Percentiles rank a stretch among this genome's conserved stretches.
Conservation (phyloP, 2,113 vertebrate species). For the Ophthalmolycus amberensis region DNA sequence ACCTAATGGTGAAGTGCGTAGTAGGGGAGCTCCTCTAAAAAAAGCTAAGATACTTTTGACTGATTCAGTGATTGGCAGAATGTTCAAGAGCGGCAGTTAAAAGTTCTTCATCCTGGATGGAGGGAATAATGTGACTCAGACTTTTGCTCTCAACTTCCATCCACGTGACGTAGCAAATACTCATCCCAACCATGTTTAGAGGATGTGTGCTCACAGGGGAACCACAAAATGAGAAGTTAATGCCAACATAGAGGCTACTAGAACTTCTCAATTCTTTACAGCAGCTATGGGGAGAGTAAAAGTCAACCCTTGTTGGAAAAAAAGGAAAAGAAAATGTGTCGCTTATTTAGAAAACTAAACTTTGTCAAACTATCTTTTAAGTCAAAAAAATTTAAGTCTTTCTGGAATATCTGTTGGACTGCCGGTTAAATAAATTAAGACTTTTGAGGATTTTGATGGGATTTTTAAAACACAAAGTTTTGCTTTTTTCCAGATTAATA, state of each 20-base stretch:
- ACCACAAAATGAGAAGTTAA: too few relatives aligned
- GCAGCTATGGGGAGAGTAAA: background rate
- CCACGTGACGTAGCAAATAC: background rate
- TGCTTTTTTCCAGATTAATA: background rate
- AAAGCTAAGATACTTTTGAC: slow-evolving; percentile 19
- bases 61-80: slow-evolving; percentile 49
- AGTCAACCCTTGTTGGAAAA: background rate
- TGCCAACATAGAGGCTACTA: background rate
- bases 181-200: background rate
- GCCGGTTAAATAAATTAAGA: background rate
- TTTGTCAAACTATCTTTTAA: background rate
- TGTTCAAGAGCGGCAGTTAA: slow-evolving; percentile 22
- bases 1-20: slow-evolving; percentile 8
- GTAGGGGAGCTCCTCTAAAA: slow-evolving; percentile 34
- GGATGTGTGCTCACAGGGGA: background rate
- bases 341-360: background rate
- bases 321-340: too few relatives aligned
- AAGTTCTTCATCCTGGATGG: background rate
- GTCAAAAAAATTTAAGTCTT: background rate
- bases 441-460: background rate
- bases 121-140: slow-evolving; percentile 31
- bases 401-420: background rate
- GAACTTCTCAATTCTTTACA: background rate
- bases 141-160: slow-evolving; percentile 4
- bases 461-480: background rate